Evolutionary conservation across 2,113 vertebrate genomes (phyloP).

Genomic region (Brachyistius frenatus): DNA sequence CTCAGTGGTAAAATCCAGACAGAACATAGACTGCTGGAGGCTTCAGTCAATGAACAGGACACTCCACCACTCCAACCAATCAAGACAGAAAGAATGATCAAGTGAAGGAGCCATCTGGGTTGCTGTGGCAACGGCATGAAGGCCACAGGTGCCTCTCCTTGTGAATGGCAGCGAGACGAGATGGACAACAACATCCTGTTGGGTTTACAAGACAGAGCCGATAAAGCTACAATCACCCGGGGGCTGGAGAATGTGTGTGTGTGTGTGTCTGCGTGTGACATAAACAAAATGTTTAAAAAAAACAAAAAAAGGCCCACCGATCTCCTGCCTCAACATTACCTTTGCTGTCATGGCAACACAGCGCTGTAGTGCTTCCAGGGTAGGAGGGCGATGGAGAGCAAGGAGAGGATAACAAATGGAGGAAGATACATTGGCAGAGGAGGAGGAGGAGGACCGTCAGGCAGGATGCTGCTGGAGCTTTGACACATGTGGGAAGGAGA

Average conservation of each 20-base stretch:
- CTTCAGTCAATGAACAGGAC: constrained; percentile 3
- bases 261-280: constrained; percentile 21
- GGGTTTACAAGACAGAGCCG: constrained; percentile 33
- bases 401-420: constrained; percentile 34
- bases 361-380: constrained; percentile 15
- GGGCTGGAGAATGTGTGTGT: constrained; percentile 1
- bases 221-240: constrained; percentile 20
- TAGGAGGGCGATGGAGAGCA: neutral
- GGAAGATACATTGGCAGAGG: constrained; percentile 23
- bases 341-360: constrained; percentile 74
- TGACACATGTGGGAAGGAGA: constrained; percentile 14
- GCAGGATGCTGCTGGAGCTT: constrained; percentile 30
- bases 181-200: constrained; percentile 23
- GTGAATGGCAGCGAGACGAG: constrained; percentile 13
- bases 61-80: constrained; percentile 14
- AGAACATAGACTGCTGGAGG: neutral
- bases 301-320: constrained; percentile 26
- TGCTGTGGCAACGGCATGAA: constrained; percentile 55
- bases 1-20: neutral
- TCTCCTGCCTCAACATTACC: constrained; percentile 41
- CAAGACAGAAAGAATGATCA: constrained; percentile 8
- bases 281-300: constrained; percentile 39
- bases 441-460: constrained; percentile 31
- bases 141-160: constrained; percentile 47
- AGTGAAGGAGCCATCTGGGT: constrained; percentile 22